phyloP scores from a whole-genome alignment of 92 coral and sea anemone species.

The Siderastrea radians region DNA sequence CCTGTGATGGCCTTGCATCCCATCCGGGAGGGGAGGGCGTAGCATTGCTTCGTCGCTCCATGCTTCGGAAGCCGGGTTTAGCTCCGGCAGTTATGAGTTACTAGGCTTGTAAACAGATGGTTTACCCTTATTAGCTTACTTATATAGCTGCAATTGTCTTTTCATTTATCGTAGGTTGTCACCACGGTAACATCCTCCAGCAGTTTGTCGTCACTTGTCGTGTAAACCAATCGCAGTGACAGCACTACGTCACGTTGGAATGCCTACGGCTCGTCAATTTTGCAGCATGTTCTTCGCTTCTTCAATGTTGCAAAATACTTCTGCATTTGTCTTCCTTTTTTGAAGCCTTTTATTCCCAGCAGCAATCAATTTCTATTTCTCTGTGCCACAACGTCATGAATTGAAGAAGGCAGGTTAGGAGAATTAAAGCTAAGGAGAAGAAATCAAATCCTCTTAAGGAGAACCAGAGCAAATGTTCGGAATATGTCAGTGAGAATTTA shows the following conservation, averaged over 20 bases:
- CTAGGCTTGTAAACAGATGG: too few species aligned
- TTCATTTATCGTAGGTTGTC: not conserved
- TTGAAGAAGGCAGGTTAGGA: not conserved
- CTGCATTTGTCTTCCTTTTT: not conserved
- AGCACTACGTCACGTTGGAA: not conserved
- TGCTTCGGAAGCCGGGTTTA: too few species aligned
- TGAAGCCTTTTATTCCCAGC: not conserved
- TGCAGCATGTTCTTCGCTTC: not conserved
- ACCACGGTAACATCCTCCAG: conserved; percentile 31
- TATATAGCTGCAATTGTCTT: not conserved
- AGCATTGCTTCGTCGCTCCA: too few species aligned
- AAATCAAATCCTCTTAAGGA: not conserved
- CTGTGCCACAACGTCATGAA: not conserved
- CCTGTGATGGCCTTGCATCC: too few species aligned
- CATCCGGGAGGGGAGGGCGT: too few species aligned
- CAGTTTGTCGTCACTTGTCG: conserved; percentile 33
- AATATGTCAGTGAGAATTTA: not conserved
- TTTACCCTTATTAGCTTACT: not conserved
- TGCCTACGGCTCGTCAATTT: not conserved
- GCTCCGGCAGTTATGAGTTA: too few species aligned
- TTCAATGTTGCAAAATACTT: not conserved
- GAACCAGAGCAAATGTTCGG: not conserved
- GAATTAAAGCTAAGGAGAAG: not conserved
- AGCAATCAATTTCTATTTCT: not conserved
- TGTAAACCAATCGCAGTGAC: not conserved